Evolutionary conservation across 2,888 invertebrate genomes (phyloP).

Genomic region (Pogonocherus hispidulus): DNA sequence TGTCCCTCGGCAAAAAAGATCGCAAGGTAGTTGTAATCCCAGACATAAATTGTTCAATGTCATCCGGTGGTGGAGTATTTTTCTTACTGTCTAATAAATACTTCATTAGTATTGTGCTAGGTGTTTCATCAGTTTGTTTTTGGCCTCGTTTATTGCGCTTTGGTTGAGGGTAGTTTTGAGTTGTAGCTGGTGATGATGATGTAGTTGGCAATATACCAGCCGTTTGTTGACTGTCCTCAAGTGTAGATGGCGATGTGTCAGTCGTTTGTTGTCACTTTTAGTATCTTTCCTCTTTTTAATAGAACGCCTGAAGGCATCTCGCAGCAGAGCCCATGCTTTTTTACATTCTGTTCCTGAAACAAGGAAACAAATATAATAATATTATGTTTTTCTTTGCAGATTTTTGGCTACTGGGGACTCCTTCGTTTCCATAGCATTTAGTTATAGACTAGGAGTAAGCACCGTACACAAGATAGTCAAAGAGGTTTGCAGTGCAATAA

Average conservation of each 20-base stretch:
- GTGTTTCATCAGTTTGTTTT: not conserved
- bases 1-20: not conserved
- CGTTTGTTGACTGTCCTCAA: not conserved
- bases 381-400: not conserved
- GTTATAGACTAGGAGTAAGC: slow-evolving; percentile 7
- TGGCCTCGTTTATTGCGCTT: not conserved
- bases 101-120: not conserved
- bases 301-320: not conserved
- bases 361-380: not conserved
- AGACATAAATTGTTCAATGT: not conserved
- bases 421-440: not conserved
- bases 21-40: not conserved
- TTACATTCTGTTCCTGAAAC: not conserved
- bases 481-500: not conserved
- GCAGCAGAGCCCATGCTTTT: slow-evolving; percentile 8
- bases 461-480: not conserved
- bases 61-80: not conserved
- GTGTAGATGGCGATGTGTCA: not conserved
- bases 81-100: not conserved
- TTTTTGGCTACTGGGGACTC: slow-evolving; percentile 8
- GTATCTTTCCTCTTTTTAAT: slow-evolving; percentile 3
- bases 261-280: not conserved
- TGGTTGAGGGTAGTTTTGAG: not conserved
- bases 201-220: not conserved
- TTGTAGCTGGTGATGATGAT: slow-evolving; percentile 1